Evolutionary conservation across 35 echinoderm and acorn worm species (phyloP), one percentile per base, ranked within the genome.

Genomic region (Chiridota heheva): DNA sequence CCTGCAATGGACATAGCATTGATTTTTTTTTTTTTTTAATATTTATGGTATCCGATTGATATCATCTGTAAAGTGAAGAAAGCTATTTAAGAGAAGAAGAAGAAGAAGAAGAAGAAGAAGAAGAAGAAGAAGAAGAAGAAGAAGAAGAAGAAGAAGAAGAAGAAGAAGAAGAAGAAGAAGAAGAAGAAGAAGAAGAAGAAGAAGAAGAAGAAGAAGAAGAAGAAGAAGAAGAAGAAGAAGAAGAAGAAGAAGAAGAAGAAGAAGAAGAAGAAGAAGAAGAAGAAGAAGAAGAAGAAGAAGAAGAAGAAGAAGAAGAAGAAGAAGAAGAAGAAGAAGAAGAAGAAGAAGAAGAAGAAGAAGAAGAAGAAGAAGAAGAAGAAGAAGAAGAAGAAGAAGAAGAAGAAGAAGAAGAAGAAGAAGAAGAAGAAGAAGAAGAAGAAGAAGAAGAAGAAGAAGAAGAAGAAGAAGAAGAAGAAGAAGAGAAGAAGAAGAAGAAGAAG

Each of bases 31-130:
- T n/a, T n/a, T n/a, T n/a, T n/a, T n/a, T n/a, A n/a, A n/a, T n/a
- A n/a, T n/a, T n/a, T n/a, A n/a, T n/a, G n/a, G n/a, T n/a, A n/a
- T n/a, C n/a, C n/a, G n/a, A n/a, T n/a, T n/a, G n/a, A n/a, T n/a
- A n/a, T n/a, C n/a, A n/a, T n/a, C n/a, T n/a, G n/a, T n/a, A n/a
- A n/a, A n/a, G n/a, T n/a, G 48, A 53, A 53, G 48, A 13, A 22
- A 53, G 48, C 12, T 53, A 53, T 13, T 53, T 53, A 22, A 53
- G 48, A 22, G 48, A 53, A 22, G 48, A 53, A 22, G 48, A 53
- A 53, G 48, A 53, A 53, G 48, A 53, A 53, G 48, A 53, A 53
- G 48, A 53, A 53, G 48, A 53, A 53, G 48, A 53, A 53, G 48
- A 22, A 53, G 48, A 53, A 53, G 48, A 53, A 53, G 48, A 53